These are phyloP conservation scores for Peromyscus aztecus DNA, from an alignment of 2,797 vertebrate genomes.

Conservation along the genomic window DNA sequence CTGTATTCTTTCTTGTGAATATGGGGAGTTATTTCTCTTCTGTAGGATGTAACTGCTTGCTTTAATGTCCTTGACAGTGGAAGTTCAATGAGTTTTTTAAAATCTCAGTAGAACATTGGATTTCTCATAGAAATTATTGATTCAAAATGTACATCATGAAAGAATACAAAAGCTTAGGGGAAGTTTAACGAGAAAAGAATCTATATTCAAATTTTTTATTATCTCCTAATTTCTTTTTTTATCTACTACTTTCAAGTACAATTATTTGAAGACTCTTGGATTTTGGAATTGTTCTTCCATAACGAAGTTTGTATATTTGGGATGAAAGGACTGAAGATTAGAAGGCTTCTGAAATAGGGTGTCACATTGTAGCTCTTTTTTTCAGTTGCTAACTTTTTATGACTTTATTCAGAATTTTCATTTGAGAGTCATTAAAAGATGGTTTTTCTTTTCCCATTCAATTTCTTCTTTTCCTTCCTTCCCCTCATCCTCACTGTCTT, in stretches of 20 bases:
- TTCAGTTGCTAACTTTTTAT: constrained; percentile 11
- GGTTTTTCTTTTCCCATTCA: neutral
- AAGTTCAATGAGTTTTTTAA: constrained; percentile 33
- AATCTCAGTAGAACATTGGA: constrained; percentile 36
- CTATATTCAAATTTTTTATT: constrained; percentile 23
- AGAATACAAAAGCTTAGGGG: constrained; percentile 23
- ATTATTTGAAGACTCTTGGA: constrained; percentile 30
- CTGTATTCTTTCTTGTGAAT: neutral
- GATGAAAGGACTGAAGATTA: constrained; percentile 36
- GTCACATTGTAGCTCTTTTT: neutral
- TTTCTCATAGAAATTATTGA: constrained; percentile 56
- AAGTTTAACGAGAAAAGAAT: constrained; percentile 53
- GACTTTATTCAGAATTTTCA: constrained; percentile 59
- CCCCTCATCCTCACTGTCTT: neutral
- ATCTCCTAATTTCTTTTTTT: constrained; percentile 59
- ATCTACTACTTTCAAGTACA: constrained; percentile 50
- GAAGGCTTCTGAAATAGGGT: neutral
- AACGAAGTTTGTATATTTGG: constrained; percentile 59
- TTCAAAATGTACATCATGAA: constrained; percentile 40
- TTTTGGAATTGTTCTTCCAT: constrained; percentile 45
- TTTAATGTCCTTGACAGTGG: constrained; percentile 32
- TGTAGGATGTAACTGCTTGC: neutral
- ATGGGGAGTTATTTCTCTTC: constrained; percentile 7
- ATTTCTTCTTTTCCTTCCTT: neutral
- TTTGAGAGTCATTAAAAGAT: constrained; percentile 16